Evolutionary conservation across 2,888 invertebrate genomes (phyloP), one percentile per base, ranked within the genome.

Genomic region (Venusia cambrica): DNA sequence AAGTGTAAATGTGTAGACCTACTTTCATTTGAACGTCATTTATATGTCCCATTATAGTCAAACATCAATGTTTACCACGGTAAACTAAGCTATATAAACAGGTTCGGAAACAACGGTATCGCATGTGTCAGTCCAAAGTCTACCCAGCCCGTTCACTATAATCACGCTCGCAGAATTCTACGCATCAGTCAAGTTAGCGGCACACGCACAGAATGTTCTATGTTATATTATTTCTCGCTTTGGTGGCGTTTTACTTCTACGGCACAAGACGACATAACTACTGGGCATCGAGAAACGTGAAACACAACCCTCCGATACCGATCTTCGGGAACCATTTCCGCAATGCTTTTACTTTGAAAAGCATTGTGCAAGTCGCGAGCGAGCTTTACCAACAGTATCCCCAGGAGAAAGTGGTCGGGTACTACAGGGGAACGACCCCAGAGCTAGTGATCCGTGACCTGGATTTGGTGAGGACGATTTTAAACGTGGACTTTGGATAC

Each of bases 341-440:
- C 6, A 73, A 72, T 34, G 25, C 62, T 0, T 45, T 61, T n/a
- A 69, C 56, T 3, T 24, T 50, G 1, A 61, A 54, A 46, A 77
- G 70, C 25, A 56, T 68, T 1, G 52, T 47, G 13, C 56, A 64
- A 49, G 13, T 71, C 4, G 25, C 60, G 4, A 48, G 36, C 1
- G 65, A 73, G 24, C 31, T 74, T 2, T 79, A 80, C 44, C 58
- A 61, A 1, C 70, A 71, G 32, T 76, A 69, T 28, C 65, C 71
- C 1, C 39, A 65, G 1, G 81, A 80, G 28, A 76, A 69, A 62
- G 68, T 74, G 0, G 64, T 80, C 2, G 81, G 81, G 1, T 63
- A 67, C 29, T 80, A 61, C 38, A 58, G 63, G 39, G 76, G 74
- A 4, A 43, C 52, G 0, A 65, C 57, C 0, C 78, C 81, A 1